A percentile compares a stretch with the other conserved stretches of the same genome.
Conservation (phyloP, 2,113 vertebrate species). For the Phainopepla nitens region DNA sequence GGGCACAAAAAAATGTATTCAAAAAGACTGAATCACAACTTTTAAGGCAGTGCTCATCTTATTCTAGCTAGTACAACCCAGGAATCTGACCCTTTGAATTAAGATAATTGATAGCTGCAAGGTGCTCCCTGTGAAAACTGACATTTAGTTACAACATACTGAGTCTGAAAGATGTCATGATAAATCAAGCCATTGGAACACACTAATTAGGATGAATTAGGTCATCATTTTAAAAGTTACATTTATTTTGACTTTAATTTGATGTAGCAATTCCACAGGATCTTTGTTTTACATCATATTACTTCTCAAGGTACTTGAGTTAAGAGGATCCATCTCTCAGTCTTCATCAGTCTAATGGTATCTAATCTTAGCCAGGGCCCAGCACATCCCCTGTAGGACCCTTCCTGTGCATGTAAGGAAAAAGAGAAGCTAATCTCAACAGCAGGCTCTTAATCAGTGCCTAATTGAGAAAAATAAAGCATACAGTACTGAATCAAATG, state of each 20-base stretch:
- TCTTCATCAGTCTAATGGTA: background rate
- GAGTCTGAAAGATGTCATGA: background rate
- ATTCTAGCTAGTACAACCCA: background rate
- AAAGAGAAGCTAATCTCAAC: background rate
- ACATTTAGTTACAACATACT: background rate
- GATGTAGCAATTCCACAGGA: background rate
- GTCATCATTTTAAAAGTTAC: background rate
- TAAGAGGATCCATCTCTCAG: background rate
- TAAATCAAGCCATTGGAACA: background rate
- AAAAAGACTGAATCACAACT: background rate
- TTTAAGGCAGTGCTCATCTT: background rate
- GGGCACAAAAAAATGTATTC: background rate
- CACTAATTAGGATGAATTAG: background rate
- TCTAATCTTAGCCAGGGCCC: background rate
- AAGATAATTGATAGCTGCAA: background rate
- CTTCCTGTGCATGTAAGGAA: background rate
- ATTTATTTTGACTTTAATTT: background rate
- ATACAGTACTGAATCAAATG: background rate
- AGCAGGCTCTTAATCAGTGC: background rate
- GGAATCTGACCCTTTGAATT: background rate
- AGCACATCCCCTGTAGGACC: background rate
- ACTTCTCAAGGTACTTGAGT: background rate
- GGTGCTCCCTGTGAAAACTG: background rate
- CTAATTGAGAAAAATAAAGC: background rate
- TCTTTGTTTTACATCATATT: background rate